Conservation (phyloP, 2,888 invertebrate species). For the Agrilus mali region DNA sequence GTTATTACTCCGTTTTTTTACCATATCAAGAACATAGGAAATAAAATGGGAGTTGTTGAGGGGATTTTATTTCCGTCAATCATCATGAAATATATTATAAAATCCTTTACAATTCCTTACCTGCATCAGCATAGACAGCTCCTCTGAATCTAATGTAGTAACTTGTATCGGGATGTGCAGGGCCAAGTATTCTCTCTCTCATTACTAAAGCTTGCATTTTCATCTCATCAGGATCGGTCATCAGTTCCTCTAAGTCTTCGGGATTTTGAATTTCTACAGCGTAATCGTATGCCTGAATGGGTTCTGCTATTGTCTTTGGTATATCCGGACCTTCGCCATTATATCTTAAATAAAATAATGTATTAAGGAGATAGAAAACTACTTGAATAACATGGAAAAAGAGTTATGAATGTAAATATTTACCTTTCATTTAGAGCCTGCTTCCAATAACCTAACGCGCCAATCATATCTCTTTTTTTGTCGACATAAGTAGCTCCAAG, state of each 20-base stretch:
- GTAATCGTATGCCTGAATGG: slow-evolving; percentile 80
- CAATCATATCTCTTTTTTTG: slow-evolving; percentile 87
- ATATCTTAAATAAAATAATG: slow-evolving; percentile 19
- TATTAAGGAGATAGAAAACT: background rate
- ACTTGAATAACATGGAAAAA: background rate
- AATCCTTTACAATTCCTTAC: no score
- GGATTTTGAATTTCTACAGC: slow-evolving; percentile 69
- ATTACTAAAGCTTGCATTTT: slow-evolving; percentile 90
- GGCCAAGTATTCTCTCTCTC: slow-evolving; percentile 77
- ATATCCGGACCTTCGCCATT: slow-evolving; percentile 48
- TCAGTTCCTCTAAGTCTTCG: slow-evolving; percentile 70
- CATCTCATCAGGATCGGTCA: slow-evolving; percentile 92
- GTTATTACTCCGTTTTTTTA: no score
- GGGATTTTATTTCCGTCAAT: no score
- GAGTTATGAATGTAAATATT: background rate
- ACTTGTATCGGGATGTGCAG: slow-evolving; percentile 93
- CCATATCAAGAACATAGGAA: no score
- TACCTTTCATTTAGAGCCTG: slow-evolving; percentile 81
- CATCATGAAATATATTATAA: no score
- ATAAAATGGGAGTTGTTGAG: no score
- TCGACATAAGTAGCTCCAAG: slow-evolving; percentile 95
- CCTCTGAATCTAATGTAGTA: slow-evolving; percentile 79
- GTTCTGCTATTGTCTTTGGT: slow-evolving; percentile 54
- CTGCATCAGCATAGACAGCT: slow-evolving; percentile 76
- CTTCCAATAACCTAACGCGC: slow-evolving; percentile 80